phyloP scores from a whole-genome alignment of 2,888 invertebrate species.

The Blastobasis lacticolella region DNA sequence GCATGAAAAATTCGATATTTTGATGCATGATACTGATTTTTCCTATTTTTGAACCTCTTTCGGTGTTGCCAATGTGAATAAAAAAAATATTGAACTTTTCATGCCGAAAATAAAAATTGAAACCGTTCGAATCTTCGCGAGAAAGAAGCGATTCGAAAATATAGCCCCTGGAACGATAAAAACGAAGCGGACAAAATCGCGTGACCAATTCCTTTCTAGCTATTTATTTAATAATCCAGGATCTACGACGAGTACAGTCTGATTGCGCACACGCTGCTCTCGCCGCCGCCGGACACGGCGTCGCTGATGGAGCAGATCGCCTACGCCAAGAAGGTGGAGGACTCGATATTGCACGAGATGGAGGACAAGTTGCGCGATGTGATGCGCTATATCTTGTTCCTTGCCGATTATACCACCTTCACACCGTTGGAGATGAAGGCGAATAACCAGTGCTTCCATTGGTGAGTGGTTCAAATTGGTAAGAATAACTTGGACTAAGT shows the following conservation, averaged over 20 bases:
- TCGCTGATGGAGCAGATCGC: conserved; percentile 88
- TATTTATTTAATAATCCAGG: conserved; percentile 50
- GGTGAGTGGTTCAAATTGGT: conserved; percentile 56
- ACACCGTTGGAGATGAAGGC: conserved; percentile 90
- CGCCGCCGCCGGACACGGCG: conserved; percentile 87
- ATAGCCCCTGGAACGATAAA: no score
- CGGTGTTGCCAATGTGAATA: no score
- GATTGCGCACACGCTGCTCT: conserved; percentile 85
- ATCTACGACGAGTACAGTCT: conserved; percentile 88
- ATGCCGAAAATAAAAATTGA: no score
- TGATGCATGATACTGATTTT: no score
- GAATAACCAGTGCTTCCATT: conserved; percentile 90
- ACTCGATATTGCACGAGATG: conserved; percentile 79
- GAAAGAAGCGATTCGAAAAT: no score
- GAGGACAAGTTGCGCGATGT: conserved; percentile 82
- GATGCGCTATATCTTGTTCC: conserved; percentile 83
- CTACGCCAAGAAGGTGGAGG: conserved; percentile 84
- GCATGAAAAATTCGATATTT: no score
- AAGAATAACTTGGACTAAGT: no score
- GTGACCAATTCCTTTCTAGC: no score
- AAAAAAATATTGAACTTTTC: no score
- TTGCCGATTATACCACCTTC: conserved; percentile 87
- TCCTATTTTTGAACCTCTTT: no score
- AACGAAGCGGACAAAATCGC: no score
- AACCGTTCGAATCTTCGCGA: no score